Base-by-base conservation (phyloP, 2,888 invertebrate genomes). In the Macrophya alboannulata region DNA sequence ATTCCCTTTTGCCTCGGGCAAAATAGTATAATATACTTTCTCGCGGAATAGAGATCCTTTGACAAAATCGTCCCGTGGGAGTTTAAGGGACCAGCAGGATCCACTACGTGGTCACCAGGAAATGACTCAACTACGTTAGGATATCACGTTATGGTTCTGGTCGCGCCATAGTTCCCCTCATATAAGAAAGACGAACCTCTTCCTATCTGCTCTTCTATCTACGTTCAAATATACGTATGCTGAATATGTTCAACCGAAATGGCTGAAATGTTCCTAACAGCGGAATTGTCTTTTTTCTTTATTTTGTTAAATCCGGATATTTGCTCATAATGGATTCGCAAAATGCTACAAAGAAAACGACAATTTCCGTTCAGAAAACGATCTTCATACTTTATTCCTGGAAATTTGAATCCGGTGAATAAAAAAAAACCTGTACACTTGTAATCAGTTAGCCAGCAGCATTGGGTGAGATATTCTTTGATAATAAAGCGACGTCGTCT, bases 1-100 rank as follows among this genome's bases (percentile, higher is more conserved):
- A 92, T 93, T 93, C 93, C 91, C 90, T 89, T 87, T 88, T 87
- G 88, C 92, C 90, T 86, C 87, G 88, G 93, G 91, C 89, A 88
- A 86, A 89, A 91, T 91, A 90, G 91, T 90, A 89, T 93, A 93
- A 92, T 93, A 93, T 92, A 92, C 91, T 91, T 92, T 90, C 92
- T 91, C 91, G 90, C 91, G 90, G 93, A 92, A 93, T 93, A 93
- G 93, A 93, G 93, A 93, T 93, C 93, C 93, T 93, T 93, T 93
- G 93, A 93, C 93, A 93, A 93, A 93, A 93, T 92, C 90, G 90
- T 93, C 93, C 92, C 93, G 87, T 89, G 93, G 91, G 93, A 93
- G 88, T 87, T 89, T 90, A 31, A 31, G 83, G 83, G 71, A 83
- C 83, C 90, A 92, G 91, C 90, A 90, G 91, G 93, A 92, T 90